phyloP scores from a whole-genome alignment of 2,888 invertebrate genomes.

The Chymomyza amoena region DNA sequence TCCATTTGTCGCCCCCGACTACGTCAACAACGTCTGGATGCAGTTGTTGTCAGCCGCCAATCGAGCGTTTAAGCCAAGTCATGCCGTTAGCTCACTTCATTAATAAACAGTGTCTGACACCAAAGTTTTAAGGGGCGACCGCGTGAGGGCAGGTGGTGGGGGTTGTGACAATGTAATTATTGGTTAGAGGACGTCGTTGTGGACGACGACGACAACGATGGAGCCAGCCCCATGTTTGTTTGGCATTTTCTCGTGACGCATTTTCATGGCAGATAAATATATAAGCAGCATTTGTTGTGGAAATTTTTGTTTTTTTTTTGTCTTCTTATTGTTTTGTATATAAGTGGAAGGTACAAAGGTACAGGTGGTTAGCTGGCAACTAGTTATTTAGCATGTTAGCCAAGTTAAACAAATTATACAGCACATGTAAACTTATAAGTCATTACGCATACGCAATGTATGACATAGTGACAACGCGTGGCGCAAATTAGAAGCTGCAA shows the following conservation, averaged over 20 bases:
- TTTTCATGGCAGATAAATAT: slow-evolving; percentile 8
- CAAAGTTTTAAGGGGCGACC: slow-evolving; percentile 11
- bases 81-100: slow-evolving; percentile 50
- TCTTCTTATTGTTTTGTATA: slow-evolving; percentile 1
- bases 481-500: slow-evolving; percentile 17
- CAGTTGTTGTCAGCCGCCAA: slow-evolving; percentile 6
- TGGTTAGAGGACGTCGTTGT: slow-evolving; percentile 30
- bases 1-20: slow-evolving; percentile 38
- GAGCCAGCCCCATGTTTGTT: slow-evolving; percentile 10
- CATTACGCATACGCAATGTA: slow-evolving; percentile 45
- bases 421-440: neutral
- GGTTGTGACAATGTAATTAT: slow-evolving; percentile 51
- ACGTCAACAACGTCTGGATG: slow-evolving; percentile 20
- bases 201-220: slow-evolving; percentile 10
- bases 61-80: slow-evolving; percentile 41
- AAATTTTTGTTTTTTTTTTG: slow-evolving; percentile 29
- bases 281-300: neutral
- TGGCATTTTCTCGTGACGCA: slow-evolving; percentile 31
- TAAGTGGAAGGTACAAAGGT: neutral
- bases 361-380: neutral
- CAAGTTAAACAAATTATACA: slow-evolving; percentile 9
- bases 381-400: slow-evolving; percentile 18
- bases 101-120: slow-evolving; percentile 49
- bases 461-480: slow-evolving; percentile 34
- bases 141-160: slow-evolving; percentile 37